These are phyloP conservation scores for Pterocles gutturalis DNA, from an alignment of 2,113 vertebrate species.

Conservation along the genomic window DNA sequence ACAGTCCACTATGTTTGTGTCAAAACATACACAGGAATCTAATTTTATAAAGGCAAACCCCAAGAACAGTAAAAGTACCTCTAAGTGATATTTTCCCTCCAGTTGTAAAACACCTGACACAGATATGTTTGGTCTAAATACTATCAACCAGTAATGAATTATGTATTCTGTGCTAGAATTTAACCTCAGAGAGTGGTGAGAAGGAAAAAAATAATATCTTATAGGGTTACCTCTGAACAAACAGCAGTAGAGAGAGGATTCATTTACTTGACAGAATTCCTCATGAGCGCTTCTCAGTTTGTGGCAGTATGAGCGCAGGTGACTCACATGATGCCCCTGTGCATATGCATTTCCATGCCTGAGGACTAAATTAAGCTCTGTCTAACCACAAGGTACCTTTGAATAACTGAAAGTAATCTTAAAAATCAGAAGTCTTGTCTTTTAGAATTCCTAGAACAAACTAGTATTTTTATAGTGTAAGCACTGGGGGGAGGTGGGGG, in stretches of 20 bases:
- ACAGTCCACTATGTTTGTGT: accelerated
- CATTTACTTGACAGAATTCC: not conserved
- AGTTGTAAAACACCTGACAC: not conserved
- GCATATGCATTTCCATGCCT: not conserved
- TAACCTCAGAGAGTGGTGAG: not conserved
- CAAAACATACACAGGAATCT: not conserved
- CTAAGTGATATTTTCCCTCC: not conserved
- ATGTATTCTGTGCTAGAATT: not conserved
- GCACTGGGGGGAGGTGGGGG: no score
- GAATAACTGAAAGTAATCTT: not conserved
- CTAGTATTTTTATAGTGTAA: not conserved
- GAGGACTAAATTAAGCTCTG: not conserved
- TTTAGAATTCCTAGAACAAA: not conserved
- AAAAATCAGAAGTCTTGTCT: not conserved
- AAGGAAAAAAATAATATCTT: not conserved
- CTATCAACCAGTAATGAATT: not conserved
- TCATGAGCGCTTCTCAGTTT: not conserved
- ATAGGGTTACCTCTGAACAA: not conserved
- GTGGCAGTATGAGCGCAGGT: accelerated
- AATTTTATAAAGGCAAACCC: not conserved
- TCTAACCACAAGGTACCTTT: not conserved
- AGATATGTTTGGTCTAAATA: not conserved
- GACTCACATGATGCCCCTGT: not conserved
- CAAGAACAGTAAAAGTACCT: not conserved
- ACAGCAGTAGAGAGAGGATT: not conserved